A percentile compares a stretch with the other conserved stretches of the same genome.
Conservation (phyloP, 1,140 invertebrate species). For the Stenopsyche tienmushanensis region DNA sequence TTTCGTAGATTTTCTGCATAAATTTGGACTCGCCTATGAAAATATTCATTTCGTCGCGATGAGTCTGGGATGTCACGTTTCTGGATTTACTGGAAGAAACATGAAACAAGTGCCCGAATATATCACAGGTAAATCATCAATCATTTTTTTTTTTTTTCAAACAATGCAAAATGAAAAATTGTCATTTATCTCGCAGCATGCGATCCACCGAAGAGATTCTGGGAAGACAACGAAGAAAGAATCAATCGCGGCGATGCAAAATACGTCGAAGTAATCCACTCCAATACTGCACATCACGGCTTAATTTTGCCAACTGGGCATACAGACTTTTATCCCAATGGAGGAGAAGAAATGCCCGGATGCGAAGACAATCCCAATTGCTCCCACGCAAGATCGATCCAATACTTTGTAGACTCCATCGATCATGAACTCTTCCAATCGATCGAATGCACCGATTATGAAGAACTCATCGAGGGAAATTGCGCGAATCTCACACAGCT, state of each 20-base stretch:
- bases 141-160: too few species aligned
- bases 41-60: conserved; percentile 85
- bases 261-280: conserved; percentile 73
- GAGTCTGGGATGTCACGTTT: conserved; percentile 84
- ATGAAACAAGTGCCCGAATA: too few species aligned
- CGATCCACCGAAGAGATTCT: conserved; percentile 66
- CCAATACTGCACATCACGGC: conserved; percentile 59
- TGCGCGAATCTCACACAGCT: conserved; percentile 9
- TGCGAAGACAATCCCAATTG: conserved; percentile 42
- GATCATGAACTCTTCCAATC: conserved; percentile 26
- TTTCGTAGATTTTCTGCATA: conserved; percentile 43
- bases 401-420: conserved; percentile 45
- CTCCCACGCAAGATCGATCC: conserved; percentile 42
- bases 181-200: conserved; percentile 54
- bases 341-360: conserved; percentile 55
- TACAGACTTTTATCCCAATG: conserved; percentile 61
- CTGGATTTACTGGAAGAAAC: conserved; percentile 69
- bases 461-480: conserved; percentile 16
- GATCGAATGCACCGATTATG: conserved; percentile 16
- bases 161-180: too few species aligned
- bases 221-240: conserved; percentile 40
- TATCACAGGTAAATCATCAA: too few species aligned
- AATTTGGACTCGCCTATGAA: conserved; percentile 45
- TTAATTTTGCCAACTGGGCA: conserved; percentile 55
- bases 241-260: conserved; percentile 54